Conservation (phyloP, 2,113 vertebrate species). For the Paedocypris sp. region DNA sequence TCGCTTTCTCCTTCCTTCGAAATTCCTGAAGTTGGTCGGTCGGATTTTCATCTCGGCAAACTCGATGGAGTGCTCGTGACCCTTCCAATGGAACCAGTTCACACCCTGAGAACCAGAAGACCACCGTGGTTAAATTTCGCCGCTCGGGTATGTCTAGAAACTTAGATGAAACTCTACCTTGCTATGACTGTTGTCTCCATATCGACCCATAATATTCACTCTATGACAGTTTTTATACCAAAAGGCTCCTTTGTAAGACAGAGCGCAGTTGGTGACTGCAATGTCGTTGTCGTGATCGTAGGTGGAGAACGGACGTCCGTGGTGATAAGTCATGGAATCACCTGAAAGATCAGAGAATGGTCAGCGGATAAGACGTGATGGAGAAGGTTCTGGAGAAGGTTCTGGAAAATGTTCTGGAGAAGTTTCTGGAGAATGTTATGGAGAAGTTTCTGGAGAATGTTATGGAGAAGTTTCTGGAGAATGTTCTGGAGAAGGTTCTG, state of each 20-base stretch:
- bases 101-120: conserved; percentile 70
- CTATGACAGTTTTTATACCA: conserved; percentile 99
- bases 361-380: background rate
- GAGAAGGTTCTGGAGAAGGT: background rate
- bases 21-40: conserved; percentile 86
- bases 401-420: conserved; percentile 65
- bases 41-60: conserved; percentile 97
- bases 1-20: conserved; percentile 87
- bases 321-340: conserved; percentile 95
- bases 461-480: background rate
- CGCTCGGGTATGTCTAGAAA: background rate
- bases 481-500: conserved; percentile 68
- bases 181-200: conserved; percentile 88
- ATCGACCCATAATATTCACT: conserved; percentile 94
- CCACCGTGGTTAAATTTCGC: no score
- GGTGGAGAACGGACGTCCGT: conserved; percentile 85
- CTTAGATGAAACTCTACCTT: conserved; percentile 61
- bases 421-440: background rate
- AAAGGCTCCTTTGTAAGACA: conserved; percentile 96
- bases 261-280: conserved; percentile 93
- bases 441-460: conserved; percentile 66
- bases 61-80: conserved; percentile 88
- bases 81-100: conserved; percentile 99
- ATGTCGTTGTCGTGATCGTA: conserved; percentile 91
- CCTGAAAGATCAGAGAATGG: conserved; percentile 51